phyloP scores from a whole-genome alignment of 2,888 invertebrate species.

The Chironomus riparius region DNA sequence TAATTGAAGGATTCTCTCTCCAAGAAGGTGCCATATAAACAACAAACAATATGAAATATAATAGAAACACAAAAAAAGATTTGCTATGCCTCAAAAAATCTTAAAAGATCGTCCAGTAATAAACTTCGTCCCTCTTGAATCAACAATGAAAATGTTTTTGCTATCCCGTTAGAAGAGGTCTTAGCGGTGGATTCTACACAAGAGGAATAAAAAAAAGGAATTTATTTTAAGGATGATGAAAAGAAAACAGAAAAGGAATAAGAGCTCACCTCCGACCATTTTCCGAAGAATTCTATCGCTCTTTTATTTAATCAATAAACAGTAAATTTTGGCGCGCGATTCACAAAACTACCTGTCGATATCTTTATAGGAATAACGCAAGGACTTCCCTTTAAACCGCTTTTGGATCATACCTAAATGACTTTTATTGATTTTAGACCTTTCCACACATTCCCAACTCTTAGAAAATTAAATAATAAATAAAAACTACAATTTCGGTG shows the following conservation, averaged over 20 bases:
- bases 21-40: constrained; percentile 5
- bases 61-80: background rate
- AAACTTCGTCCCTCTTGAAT: background rate
- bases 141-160: background rate
- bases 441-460: background rate
- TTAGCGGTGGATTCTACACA: background rate
- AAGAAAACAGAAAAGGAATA: background rate
- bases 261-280: background rate
- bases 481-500: background rate
- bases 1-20: constrained; percentile 18
- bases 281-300: constrained; percentile 14
- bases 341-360: constrained; percentile 14
- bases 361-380: background rate
- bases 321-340: constrained; percentile 24
- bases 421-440: constrained; percentile 22
- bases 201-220: background rate
- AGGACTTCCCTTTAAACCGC: background rate
- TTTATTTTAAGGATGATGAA: background rate
- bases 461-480: background rate
- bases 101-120: background rate
- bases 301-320: constrained; percentile 14
- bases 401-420: constrained; percentile 10
- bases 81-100: background rate
- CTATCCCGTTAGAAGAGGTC: background rate
- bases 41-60: background rate